Evolutionary conservation across 2,888 invertebrate species (phyloP), one percentile per base, ranked within the genome.

Genomic region (Microctonus brassicae): DNA sequence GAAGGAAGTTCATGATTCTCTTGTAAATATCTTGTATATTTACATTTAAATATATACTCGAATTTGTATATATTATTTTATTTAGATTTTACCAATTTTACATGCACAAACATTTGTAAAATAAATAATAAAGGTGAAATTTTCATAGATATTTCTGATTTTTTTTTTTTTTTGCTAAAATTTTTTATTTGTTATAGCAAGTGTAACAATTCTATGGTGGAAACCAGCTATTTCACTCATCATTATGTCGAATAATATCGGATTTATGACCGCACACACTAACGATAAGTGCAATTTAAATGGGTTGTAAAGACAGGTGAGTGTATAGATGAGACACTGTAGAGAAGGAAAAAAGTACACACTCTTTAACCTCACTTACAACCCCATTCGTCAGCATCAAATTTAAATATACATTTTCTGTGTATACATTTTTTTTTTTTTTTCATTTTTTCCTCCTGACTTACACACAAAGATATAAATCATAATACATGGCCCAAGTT

Each of bases 191-290:
- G 42, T 22, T 20, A 57, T 36, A 42, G 11, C 52, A 39, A 13
- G 39, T 53, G 60, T 42, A 33, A 33, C 64, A 42, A 67, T 67
- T 76, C 66, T 60, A 62, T 47, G 20, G 66, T 34, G 60, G 67
- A 67, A 53, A 63, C n/a, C 60, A 72, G 61, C 63, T 64, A 63
- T 76, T 75, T 62, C 11, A 62, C 76, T 74, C 73, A 75, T 74
- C 73, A 74, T 81, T 79, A 79, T 73, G 79, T 67, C 73, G 75
- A 74, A 73, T 74, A 75, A 73, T 79, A 76, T 75, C 74, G 52
- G 75, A 77, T 82, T 79, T 81, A 82, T 77, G 78, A 63, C 72
- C 69, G 72, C 66, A 68, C 65, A 73, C 72, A 53, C 69, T 58
- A 52, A 67, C 71, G 75, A 77, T 79, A 76, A 75, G 75, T 67